These are phyloP conservation scores for Phyllostomus discolor DNA, from an alignment of 2,113 vertebrate genomes.

Conservation along the genomic window DNA sequence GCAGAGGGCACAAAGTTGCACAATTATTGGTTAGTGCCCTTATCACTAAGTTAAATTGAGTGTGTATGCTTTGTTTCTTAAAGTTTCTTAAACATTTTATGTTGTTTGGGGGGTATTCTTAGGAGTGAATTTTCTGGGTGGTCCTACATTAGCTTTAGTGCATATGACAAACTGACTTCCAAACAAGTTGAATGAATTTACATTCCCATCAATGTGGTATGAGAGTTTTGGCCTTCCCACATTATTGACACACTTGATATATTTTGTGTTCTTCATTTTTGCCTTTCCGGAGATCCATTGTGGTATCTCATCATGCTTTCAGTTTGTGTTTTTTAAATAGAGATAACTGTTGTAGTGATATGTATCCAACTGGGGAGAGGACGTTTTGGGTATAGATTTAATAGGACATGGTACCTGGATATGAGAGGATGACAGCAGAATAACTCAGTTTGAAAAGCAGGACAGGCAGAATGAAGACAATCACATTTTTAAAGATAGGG, in stretches of 20 bases:
- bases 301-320: not conserved
- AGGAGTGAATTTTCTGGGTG: not conserved
- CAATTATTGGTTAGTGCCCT: conserved; percentile 58
- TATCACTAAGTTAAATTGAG: conserved; percentile 35
- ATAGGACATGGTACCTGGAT: not conserved
- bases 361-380: not conserved
- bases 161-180: not conserved
- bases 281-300: not conserved
- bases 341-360: not conserved
- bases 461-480: not conserved
- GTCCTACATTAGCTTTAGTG: not conserved
- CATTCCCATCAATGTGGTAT: not conserved
- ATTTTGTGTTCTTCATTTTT: not conserved
- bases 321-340: not conserved
- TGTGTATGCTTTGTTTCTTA: not conserved
- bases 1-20: not conserved
- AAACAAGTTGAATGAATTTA: not conserved
- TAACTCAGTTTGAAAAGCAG: not conserved
- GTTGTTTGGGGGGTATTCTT: not conserved
- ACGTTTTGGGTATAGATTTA: not conserved
- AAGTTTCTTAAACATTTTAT: not conserved
- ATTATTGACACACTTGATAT: not conserved
- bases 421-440: not conserved
- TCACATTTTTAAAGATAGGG: not conserved
- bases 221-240: not conserved